phyloP scores from a whole-genome alignment of 2,113 vertebrate species.

The Melanerpes formicivorus region DNA sequence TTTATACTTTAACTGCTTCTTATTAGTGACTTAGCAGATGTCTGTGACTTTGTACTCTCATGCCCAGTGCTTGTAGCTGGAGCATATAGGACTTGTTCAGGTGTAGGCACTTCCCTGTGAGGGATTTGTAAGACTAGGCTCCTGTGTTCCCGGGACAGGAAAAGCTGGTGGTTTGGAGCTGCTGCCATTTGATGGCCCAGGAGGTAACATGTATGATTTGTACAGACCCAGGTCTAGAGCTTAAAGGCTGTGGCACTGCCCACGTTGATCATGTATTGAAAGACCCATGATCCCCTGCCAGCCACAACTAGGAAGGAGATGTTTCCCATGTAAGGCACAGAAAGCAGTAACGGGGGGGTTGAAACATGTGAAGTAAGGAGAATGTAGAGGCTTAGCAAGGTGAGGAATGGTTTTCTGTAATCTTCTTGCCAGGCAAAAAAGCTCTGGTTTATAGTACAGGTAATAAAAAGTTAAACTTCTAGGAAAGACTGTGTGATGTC shows the following conservation, averaged over 20 bases:
- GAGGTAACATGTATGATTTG: neutral
- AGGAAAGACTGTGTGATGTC: neutral
- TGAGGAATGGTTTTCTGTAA: neutral
- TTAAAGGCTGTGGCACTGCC: neutral
- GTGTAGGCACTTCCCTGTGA: neutral
- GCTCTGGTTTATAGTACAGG: neutral
- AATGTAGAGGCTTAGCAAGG: neutral
- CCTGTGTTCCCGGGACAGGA: neutral
- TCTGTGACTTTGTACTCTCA: neutral
- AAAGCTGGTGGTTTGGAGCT: neutral
- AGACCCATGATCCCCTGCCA: neutral
- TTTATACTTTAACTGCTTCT: constrained; percentile 46
- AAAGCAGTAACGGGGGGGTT: neutral
- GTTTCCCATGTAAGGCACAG: neutral
- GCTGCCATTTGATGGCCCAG: neutral
- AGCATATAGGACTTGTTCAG: neutral
- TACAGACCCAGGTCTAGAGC: neutral
- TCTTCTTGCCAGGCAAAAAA: neutral
- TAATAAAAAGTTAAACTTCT: neutral
- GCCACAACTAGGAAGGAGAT: neutral
- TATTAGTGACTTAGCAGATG: constrained; percentile 5
- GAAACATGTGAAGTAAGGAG: neutral
- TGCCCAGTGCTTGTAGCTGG: neutral
- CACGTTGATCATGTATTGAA: neutral
- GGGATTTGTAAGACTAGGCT: neutral